Base-by-base conservation (phyloP, 2,888 invertebrate genomes). In the Cosmorhoe ocellata region DNA sequence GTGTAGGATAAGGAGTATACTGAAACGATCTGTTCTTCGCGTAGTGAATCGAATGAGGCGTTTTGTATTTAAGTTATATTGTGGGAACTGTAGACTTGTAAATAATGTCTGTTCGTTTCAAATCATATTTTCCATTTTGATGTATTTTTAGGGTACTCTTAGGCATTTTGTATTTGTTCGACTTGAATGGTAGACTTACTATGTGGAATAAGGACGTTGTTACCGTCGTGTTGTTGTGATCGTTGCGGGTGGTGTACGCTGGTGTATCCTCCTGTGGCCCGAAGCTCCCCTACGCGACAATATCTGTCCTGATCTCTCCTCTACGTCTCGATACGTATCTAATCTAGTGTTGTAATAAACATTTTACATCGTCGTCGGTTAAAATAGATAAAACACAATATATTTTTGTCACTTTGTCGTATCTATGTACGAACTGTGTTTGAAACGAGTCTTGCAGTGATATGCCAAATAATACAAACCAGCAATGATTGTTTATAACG, bases 391-490 rank as follows among this genome's bases (percentile, higher is more conserved):
- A 57, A 69, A 66, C 51, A 67, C 67, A 66, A 66, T 81, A 79
- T 81, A 81, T 80, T 80, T 59, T 79, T 80, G 76, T 76, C 74
- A 74, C 59, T 66, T 65, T 69, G 64, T 75, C 74, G 74, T 77
- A 78, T 74, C 69, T 51, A 36, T 46, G 51, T 71, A 68, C 64
- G 60, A 71, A 50, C 52, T 40, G 51, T 56, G 39, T 44, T 39
- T 59, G 58, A 69, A 73, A 71, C 66, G 76, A 79, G 82, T 87
- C 81, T 84, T 82, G 83, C 87, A 85, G 86, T 87, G 85, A 87
- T 86, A 88, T 87, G 88, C 89, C 89, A 90, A 88, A 88, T 77
- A 80, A 77, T 79, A 81, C 77, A 84, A 83, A 82, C 79, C 86
- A 86, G 81, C 86, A 80, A 86, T 84, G 76, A 82, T 83, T 83